Percentiles rank a stretch among this genome's conserved stretches.
phyloP scores from a whole-genome alignment of 2,888 invertebrate genomes.

The Heliconius aoede region DNA sequence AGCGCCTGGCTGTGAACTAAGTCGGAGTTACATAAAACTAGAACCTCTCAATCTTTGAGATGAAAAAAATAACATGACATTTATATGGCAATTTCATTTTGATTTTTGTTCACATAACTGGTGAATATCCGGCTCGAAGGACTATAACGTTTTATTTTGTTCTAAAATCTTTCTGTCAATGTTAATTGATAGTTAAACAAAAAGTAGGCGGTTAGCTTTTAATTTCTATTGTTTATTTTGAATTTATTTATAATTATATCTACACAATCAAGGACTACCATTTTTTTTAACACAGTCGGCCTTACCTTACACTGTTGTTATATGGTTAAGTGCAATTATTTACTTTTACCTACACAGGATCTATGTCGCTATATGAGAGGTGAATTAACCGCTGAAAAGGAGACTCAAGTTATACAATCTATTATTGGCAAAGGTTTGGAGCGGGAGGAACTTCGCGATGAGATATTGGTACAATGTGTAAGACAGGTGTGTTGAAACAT shows the following conservation, averaged over 20 bases:
- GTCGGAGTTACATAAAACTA: no score
- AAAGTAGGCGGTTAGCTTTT: no score
- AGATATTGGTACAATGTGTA: conserved; percentile 94
- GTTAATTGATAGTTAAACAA: no score
- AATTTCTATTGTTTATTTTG: no score
- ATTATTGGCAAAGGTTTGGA: conserved; percentile 94
- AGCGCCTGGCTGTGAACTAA: no score
- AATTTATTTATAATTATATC: no score
- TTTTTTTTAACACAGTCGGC: no score
- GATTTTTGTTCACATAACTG: neutral
- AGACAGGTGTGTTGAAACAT: conserved; percentile 83
- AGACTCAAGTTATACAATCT: conserved; percentile 91
- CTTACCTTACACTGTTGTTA: neutral
- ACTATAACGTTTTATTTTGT: neutral
- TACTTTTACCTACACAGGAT: conserved; percentile 86
- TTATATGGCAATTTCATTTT: no score
- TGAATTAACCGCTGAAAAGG: conserved; percentile 92
- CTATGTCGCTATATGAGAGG: conserved; percentile 95
- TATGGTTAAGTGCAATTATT: neutral
- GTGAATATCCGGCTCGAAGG: neutral
- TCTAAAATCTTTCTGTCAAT: no score
- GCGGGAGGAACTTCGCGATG: conserved; percentile 95
- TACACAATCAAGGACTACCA: no score
- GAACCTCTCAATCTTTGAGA: no score
- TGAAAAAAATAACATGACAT: no score